Evolutionary conservation across 2,797 vertebrate genomes (phyloP).

Genomic region (Oreochromis grahami): DNA sequence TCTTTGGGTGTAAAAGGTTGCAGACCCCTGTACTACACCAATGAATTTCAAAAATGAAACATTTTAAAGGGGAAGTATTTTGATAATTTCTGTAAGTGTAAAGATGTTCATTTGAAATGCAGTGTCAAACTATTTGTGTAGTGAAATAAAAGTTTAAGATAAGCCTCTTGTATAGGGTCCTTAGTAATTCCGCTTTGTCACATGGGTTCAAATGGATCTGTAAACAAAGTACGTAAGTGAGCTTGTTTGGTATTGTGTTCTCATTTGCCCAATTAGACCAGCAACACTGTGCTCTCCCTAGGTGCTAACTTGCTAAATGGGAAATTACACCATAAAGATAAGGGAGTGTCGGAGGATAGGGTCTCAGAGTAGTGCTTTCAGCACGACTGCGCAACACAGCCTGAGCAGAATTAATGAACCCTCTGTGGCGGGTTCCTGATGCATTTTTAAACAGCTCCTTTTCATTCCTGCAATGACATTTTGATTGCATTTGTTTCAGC

Average conservation of each 20-base stretch:
- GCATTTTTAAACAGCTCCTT: constrained; percentile 73
- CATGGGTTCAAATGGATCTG: constrained; percentile 32
- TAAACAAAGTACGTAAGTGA: constrained; percentile 38
- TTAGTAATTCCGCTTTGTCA: not conserved
- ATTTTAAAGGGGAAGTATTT: not conserved
- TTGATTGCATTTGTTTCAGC: constrained; percentile 74
- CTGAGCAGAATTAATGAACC: constrained; percentile 71
- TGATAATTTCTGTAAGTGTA: not conserved
- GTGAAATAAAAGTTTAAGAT: not conserved
- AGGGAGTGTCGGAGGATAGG: constrained; percentile 61
- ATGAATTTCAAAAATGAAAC: not conserved
- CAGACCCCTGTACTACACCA: constrained; percentile 21
- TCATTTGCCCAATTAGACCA: constrained; percentile 69
- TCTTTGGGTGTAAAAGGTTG: too few relatives aligned
- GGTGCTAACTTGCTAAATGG: constrained; percentile 69
- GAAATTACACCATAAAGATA: constrained; percentile 74
- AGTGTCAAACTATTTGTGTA: not conserved
- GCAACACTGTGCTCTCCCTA: constrained; percentile 57
- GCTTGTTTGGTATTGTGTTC: constrained; percentile 63
- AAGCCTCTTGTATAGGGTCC: not conserved
- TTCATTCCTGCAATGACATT: constrained; percentile 71
- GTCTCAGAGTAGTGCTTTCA: constrained; percentile 60
- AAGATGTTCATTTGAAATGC: not conserved
- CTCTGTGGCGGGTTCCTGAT: constrained; percentile 61
- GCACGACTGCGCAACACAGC: constrained; percentile 59